phyloP scores from a whole-genome alignment of 1,140 invertebrate species.

The Melanaphis sacchari region DNA sequence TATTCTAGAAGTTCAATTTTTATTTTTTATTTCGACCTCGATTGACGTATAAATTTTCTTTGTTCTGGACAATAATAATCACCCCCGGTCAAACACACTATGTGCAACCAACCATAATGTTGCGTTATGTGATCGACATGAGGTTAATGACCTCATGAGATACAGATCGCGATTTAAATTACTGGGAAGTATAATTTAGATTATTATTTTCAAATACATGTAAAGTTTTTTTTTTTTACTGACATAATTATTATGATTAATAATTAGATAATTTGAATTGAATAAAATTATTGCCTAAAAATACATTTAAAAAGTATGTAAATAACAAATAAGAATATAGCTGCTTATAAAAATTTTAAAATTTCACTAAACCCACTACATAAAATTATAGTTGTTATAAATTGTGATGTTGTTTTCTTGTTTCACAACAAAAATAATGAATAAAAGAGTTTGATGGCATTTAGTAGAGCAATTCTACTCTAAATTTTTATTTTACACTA shows the following conservation, averaged over 20 bases:
- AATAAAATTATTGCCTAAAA: background rate
- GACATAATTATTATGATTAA: background rate
- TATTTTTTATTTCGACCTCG: background rate
- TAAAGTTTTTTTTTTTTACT: background rate
- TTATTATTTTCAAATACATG: background rate
- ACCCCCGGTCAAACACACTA: slow-evolving; percentile 22
- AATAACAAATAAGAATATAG: background rate
- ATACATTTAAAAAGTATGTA: background rate
- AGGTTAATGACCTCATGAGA: slow-evolving; percentile 31
- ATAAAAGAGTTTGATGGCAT: background rate
- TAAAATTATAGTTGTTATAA: background rate
- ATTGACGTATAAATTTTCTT: slow-evolving; percentile 5
- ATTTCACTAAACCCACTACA: background rate
- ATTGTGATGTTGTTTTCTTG: background rate
- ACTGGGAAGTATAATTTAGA: background rate
- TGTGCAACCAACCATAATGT: slow-evolving; percentile 43
- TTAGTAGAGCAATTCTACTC: too few species aligned
- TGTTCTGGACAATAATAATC: slow-evolving; percentile 37
- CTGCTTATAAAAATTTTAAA: background rate
- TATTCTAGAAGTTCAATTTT: background rate
- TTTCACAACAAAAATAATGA: background rate
- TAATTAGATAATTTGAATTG: background rate
- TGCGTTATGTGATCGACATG: slow-evolving; percentile 20
- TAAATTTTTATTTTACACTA: too few species aligned
- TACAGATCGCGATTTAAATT: slow-evolving; percentile 7